phyloP scores from a whole-genome alignment of 2,113 vertebrate species.

The Pomatorhinus ruficollis region DNA sequence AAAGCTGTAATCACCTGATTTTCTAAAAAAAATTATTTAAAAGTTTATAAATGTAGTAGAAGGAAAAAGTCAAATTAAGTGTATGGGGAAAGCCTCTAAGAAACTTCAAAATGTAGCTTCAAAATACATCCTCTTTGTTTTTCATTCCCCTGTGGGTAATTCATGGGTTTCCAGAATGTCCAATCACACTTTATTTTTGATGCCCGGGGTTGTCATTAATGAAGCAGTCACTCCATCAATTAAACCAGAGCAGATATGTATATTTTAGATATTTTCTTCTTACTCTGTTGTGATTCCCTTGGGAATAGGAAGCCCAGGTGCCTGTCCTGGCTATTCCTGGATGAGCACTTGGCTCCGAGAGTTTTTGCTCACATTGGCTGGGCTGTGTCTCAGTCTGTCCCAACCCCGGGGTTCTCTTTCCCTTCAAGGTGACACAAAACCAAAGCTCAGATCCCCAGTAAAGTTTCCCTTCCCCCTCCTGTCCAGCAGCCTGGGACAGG shows the following conservation, averaged over 20 bases:
- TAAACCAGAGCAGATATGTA: not conserved
- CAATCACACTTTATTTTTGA: not conserved
- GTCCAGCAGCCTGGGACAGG: not conserved
- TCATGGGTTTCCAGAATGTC: not conserved
- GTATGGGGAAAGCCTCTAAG: not conserved
- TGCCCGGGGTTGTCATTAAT: not conserved
- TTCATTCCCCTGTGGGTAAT: not conserved
- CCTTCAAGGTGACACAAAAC: not conserved
- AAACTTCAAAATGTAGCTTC: not conserved
- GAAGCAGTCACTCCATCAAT: not conserved
- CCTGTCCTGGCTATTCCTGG: not conserved
- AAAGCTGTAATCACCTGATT: not conserved
- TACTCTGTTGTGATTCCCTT: not conserved
- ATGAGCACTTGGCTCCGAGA: not conserved
- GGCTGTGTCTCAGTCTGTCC: not conserved
- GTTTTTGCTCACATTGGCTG: fast-evolving
- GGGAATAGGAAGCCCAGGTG: not conserved
- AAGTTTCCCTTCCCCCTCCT: not conserved
- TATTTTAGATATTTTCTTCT: not conserved
- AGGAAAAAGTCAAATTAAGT: not conserved
- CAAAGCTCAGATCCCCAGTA: not conserved
- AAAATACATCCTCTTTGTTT: not conserved
- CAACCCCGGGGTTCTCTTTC: not conserved
- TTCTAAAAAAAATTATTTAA: not conserved
- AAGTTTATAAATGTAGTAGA: not conserved